A percentile compares a stretch with the other conserved stretches of the same genome.
Evolutionary conservation across 2,113 vertebrate species (phyloP).

Genomic region (Smithornis capensis): DNA sequence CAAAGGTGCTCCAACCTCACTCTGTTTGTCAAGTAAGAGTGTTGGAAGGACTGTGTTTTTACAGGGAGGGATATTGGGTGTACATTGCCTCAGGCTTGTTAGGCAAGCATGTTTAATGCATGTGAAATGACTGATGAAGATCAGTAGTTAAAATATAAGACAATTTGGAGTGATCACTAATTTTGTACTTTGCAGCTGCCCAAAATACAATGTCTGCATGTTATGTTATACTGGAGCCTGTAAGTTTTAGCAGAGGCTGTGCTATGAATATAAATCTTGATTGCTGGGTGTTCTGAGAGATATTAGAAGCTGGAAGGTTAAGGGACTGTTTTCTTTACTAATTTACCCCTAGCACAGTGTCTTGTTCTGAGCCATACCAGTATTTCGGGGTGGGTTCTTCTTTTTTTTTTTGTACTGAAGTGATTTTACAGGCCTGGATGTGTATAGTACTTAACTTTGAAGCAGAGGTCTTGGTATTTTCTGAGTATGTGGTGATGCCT

Average conservation of each 20-base stretch:
- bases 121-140: not conserved
- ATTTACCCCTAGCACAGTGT: not conserved
- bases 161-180: not conserved
- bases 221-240: not conserved
- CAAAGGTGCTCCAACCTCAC: not conserved
- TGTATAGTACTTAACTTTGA: not conserved
- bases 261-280: not conserved
- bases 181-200: not conserved
- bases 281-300: not conserved
- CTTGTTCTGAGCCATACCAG: not conserved
- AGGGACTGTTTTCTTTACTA: not conserved
- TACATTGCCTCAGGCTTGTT: conserved; percentile 5
- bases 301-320: not conserved
- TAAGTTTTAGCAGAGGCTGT: not conserved
- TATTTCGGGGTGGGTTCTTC: not conserved
- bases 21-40: not conserved
- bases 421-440: not conserved
- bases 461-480: not conserved
- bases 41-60: conserved; percentile 37
- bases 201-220: not conserved
- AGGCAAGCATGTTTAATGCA: not conserved
- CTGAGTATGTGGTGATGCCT: not conserved
- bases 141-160: not conserved
- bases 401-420: not conserved
- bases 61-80: conserved; percentile 5